Percentiles rank a stretch among this genome's conserved stretches.
Conservation (phyloP, 2,113 vertebrate genomes). For the Otis tarda region DNA sequence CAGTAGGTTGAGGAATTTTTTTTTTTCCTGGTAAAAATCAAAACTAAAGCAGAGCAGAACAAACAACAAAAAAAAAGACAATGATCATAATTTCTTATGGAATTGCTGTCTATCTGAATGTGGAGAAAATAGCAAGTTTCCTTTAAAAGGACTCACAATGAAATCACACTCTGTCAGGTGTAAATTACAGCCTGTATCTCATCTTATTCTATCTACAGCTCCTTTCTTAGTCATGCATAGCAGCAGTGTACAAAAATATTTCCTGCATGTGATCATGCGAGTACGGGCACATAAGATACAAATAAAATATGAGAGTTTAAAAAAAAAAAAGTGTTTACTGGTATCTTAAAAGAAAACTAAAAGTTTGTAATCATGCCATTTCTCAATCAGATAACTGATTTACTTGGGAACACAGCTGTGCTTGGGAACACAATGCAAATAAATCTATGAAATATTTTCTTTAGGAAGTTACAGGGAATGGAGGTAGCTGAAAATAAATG, state of each 20-base stretch:
- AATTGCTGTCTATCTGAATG: neutral
- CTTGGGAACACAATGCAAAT: neutral
- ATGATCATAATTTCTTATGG: neutral
- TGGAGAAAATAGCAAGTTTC: constrained; percentile 19
- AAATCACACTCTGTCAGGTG: constrained; percentile 60
- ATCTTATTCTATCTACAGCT: constrained; percentile 34
- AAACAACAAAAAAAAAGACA: neutral
- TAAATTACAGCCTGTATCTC: constrained; percentile 57
- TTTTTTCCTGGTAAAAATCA: neutral
- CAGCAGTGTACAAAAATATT: constrained; percentile 39
- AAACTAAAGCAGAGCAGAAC: neutral
- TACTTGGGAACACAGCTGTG: neutral
- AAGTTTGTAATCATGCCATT: neutral
- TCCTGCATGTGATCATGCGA: constrained; percentile 21
- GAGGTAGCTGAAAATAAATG: constrained; percentile 9
- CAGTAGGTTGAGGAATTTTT: neutral
- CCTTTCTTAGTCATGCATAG: constrained; percentile 54
- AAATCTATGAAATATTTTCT: neutral
- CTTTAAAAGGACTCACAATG: constrained; percentile 21
- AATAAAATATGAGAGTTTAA: neutral
- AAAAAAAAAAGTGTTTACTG: neutral
- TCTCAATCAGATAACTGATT: neutral
- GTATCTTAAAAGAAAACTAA: constrained; percentile 3
- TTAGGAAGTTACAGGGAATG: neutral
- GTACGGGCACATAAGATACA: neutral